Evolutionary conservation across 2,797 vertebrate genomes (phyloP), one percentile per base, ranked within the genome.

Genomic region (Poeciliopsis gracilis): DNA sequence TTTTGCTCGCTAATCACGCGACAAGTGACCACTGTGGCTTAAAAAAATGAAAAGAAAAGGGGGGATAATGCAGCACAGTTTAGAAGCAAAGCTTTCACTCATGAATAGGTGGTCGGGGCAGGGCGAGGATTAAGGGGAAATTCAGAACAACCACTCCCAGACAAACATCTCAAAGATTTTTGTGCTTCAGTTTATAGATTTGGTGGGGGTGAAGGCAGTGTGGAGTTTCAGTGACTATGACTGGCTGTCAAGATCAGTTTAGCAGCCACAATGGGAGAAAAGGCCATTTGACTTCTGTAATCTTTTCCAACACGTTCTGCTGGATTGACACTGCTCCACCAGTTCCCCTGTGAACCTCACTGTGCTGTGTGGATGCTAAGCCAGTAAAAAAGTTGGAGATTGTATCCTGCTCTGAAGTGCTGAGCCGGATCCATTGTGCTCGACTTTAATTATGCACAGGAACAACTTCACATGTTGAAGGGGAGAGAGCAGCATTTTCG

Each of bases 201-300:
- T 82, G 87, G 88, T 90, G 91, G 93, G 90, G 75, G 87, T 70
- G 87, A 85, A 82, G 86, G 86, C 90, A 82, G 84, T 33, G 30
- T 76, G 28, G 83, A 88, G 84, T 82, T 85, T 88, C 86, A 84
- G 77, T 53, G 59, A 76, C 88, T 90, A 91, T 88, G 89, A 91
- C 91, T 87, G 89, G 90, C 92, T 94, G 94, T 95, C 94, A 94
- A 87, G 87, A 94, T 89, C 82, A 89, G 89, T 95, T 95, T 94
- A 93, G 88, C 91, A 85, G 82, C 84, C 89, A 95, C 94, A 94
- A 93, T 91, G 80, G 92, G 67, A 90, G 92, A 95, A 93, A 93
- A 91, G 89, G 89, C 92, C 90, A 91, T 94, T 94, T 95, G 91
- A 93, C 91, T 94, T 93, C 85, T 90, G 89, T 93, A 92, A 93